These are phyloP conservation scores for Drosophila carrolli DNA, from an alignment of 1,140 invertebrate genomes.

Conservation along the genomic window DNA sequence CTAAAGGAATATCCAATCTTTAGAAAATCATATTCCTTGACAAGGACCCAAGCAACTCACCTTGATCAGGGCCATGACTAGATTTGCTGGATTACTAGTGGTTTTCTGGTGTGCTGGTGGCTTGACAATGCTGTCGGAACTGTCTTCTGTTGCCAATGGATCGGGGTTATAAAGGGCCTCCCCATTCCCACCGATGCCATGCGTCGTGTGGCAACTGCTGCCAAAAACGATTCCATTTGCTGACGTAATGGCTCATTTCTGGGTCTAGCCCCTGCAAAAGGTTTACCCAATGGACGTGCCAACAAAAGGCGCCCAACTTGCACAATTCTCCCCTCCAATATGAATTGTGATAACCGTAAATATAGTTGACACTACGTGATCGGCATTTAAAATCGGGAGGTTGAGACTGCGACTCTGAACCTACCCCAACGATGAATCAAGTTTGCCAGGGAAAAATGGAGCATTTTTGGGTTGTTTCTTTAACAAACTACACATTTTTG, in stretches of 20 bases:
- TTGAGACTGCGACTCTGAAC: slow-evolving; percentile 12
- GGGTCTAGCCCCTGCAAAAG: slow-evolving; percentile 7
- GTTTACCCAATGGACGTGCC: slow-evolving; percentile 72
- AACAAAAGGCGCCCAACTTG: slow-evolving; percentile 26
- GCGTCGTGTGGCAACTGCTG: slow-evolving; percentile 53
- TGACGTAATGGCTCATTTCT: slow-evolving; percentile 45
- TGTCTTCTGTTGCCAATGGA: slow-evolving; percentile 26
- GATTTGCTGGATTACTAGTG: slow-evolving; percentile 18
- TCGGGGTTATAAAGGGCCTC: slow-evolving; percentile 61
- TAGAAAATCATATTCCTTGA: not conserved
- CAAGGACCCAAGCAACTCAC: slow-evolving; percentile 28
- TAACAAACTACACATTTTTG: not conserved
- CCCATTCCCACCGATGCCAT: not conserved
- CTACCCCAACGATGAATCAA: slow-evolving; percentile 42
- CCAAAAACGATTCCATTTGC: slow-evolving; percentile 48
- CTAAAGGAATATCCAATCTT: not conserved
- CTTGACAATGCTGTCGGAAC: slow-evolving; percentile 52
- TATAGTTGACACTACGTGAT: slow-evolving; percentile 48
- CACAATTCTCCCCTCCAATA: slow-evolving; percentile 45
- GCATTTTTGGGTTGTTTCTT: not conserved
- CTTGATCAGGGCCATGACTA: slow-evolving; percentile 76
- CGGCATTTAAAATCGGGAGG: slow-evolving; percentile 21
- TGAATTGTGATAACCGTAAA: slow-evolving; percentile 59
- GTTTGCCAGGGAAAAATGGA: not conserved
- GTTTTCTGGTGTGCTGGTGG: slow-evolving; percentile 18